phyloP scores from a whole-genome alignment of 1,140 invertebrate genomes.

The Drosophila erecta region DNA sequence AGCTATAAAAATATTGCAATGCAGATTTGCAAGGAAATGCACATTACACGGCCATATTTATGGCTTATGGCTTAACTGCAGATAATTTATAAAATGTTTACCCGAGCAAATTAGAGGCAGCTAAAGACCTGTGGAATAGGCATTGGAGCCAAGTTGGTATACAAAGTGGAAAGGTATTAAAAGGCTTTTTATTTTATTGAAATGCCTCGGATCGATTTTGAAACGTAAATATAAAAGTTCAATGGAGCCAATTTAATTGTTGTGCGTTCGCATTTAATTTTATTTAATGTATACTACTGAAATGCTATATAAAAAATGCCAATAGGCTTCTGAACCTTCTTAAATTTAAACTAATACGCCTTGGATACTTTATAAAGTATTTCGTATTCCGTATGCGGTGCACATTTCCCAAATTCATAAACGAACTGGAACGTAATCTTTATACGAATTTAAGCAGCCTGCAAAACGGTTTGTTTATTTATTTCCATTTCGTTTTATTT shows the following conservation, averaged over 20 bases:
- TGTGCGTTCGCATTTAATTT: no score
- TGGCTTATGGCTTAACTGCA: constrained; percentile 38
- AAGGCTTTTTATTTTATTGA: neutral
- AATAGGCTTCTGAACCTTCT: no score
- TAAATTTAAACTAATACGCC: neutral
- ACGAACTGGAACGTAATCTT: constrained; percentile 33
- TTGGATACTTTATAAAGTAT: neutral
- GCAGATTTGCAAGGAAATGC: constrained; percentile 43
- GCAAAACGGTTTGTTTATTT: constrained; percentile 45
- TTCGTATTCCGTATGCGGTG: neutral
- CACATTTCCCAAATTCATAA: constrained; percentile 29
- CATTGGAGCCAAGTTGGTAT: neutral
- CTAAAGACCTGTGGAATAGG: neutral
- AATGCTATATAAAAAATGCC: no score
- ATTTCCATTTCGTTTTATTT: constrained; percentile 44
- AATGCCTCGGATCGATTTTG: no score
- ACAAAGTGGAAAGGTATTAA: neutral
- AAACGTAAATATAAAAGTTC: no score
- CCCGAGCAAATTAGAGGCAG: constrained; percentile 1
- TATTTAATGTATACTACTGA: no score
- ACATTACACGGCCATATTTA: constrained; percentile 37
- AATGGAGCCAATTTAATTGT: no score
- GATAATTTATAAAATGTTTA: constrained; percentile 21
- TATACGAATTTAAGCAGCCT: constrained; percentile 40
- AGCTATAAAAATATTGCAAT: constrained; percentile 40